Evolutionary conservation across 2,797 vertebrate species (phyloP).

Genomic region (Catharus ustulatus): DNA sequence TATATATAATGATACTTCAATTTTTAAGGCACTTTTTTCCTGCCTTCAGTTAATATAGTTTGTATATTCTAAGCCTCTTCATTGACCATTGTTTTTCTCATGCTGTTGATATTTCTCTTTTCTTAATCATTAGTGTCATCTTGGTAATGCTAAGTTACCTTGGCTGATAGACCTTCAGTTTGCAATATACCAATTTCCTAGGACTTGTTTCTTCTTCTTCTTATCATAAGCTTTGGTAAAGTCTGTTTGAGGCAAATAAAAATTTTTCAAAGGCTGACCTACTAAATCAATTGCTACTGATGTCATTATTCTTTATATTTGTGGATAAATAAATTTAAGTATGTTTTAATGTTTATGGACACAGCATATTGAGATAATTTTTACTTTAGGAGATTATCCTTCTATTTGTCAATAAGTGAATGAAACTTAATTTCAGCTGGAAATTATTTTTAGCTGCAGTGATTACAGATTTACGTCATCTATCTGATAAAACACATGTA

Average conservation of each 20-base stretch:
- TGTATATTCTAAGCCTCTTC: not conserved
- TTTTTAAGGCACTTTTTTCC: not conserved
- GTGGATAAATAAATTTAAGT: not conserved
- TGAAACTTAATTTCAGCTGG: not conserved
- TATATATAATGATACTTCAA: not conserved
- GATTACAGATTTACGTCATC: not conserved
- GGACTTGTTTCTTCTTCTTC: not conserved
- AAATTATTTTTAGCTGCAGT: not conserved
- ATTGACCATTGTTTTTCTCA: not conserved
- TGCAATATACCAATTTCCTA: not conserved
- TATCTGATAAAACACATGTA: not conserved
- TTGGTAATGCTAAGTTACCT: not conserved
- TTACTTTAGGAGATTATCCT: not conserved
- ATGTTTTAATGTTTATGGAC: not conserved
- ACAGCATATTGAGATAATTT: not conserved
- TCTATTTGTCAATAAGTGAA: not conserved
- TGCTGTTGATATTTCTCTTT: not conserved
- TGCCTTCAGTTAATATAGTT: not conserved
- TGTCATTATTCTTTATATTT: not conserved
- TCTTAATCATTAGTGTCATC: accelerated
- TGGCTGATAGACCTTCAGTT: not conserved
- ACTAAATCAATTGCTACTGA: not conserved
- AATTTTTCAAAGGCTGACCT: not conserved
- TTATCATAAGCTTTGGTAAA: not conserved
- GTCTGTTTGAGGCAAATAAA: not conserved